phyloP scores from a whole-genome alignment of 2,797 vertebrate species.

The Eulemur coronatus region DNA sequence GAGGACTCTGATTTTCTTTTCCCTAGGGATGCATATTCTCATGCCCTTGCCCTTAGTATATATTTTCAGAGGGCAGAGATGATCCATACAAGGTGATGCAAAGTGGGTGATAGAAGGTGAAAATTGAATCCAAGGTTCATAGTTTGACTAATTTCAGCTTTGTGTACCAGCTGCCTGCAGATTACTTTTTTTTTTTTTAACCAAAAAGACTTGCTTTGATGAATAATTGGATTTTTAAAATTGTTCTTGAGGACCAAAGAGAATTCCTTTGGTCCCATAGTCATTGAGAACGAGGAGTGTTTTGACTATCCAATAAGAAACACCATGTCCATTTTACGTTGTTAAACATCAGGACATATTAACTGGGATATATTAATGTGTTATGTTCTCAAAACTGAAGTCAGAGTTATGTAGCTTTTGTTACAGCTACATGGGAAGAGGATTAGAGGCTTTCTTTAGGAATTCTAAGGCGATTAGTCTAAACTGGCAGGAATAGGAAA shows the following conservation, averaged over 20 bases:
- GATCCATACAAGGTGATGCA: not conserved
- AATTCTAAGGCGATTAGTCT: not conserved
- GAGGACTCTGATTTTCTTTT: not conserved
- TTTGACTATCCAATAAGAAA: slow-evolving; percentile 18
- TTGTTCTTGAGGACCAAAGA: slow-evolving; percentile 45
- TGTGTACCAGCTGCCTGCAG: not conserved
- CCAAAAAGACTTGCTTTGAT: not conserved
- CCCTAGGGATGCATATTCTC: not conserved
- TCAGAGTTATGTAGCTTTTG: slow-evolving; percentile 34
- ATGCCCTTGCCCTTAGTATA: not conserved
- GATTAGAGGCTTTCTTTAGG: slow-evolving; percentile 25
- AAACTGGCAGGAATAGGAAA: not conserved
- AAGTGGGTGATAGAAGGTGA: not conserved
- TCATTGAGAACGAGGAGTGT: slow-evolving; percentile 40
- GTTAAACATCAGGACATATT: slow-evolving; percentile 8
- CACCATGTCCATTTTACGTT: not conserved
- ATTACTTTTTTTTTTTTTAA: not conserved
- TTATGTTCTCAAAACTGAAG: slow-evolving; percentile 17
- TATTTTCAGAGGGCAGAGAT: not conserved
- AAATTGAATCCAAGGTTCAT: not conserved
- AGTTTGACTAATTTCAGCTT: not conserved
- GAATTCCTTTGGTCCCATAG: not conserved
- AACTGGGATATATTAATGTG: not conserved
- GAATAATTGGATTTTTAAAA: slow-evolving; percentile 48
- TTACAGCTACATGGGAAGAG: not conserved